These are phyloP conservation scores for Aphidius ervi DNA, from an alignment of 1,140 invertebrate genomes.

Conservation along the genomic window DNA sequence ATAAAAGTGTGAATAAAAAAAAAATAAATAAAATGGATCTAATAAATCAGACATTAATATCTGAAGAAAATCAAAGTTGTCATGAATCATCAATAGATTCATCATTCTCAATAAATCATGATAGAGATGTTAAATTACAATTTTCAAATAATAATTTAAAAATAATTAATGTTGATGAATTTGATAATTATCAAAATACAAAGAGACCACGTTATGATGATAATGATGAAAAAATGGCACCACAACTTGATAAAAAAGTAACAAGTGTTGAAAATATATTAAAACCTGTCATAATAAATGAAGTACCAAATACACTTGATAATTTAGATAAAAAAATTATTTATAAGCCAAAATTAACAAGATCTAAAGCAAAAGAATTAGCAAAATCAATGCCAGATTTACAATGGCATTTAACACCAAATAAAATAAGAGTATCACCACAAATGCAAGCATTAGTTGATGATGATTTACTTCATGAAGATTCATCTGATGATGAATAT, in stretches of 20 bases:
- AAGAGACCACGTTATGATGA: constrained; percentile 36
- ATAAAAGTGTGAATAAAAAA: too few species aligned
- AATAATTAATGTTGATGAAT: constrained; percentile 43
- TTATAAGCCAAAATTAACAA: constrained; percentile 77
- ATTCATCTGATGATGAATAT: constrained; percentile 87
- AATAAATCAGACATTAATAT: too few species aligned
- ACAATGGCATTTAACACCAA: constrained; percentile 57
- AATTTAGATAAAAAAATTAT: constrained; percentile 55
- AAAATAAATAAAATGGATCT: too few species aligned
- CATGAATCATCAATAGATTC: too few species aligned
- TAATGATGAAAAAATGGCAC: constrained; percentile 61
- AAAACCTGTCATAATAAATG: constrained; percentile 76
- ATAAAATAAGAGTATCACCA: constrained; percentile 57
- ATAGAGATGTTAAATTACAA: too few species aligned
- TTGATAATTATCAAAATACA: constrained; percentile 36
- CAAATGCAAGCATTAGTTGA: constrained; percentile 71
- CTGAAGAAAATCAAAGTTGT: too few species aligned
- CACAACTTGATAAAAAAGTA: constrained; percentile 63
- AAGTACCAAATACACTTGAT: constrained; percentile 71
- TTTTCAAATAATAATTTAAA: too few species aligned
- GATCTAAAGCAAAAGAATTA: constrained; percentile 78
- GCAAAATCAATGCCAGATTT: constrained; percentile 58
- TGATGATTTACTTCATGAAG: constrained; percentile 71
- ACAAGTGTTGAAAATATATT: constrained; percentile 66
- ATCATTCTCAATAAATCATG: too few species aligned